A percentile compares a stretch with the other conserved stretches of the same genome.
Conservation (phyloP, 2,113 vertebrate genomes). For the Sminthopsis crassicaudata region DNA sequence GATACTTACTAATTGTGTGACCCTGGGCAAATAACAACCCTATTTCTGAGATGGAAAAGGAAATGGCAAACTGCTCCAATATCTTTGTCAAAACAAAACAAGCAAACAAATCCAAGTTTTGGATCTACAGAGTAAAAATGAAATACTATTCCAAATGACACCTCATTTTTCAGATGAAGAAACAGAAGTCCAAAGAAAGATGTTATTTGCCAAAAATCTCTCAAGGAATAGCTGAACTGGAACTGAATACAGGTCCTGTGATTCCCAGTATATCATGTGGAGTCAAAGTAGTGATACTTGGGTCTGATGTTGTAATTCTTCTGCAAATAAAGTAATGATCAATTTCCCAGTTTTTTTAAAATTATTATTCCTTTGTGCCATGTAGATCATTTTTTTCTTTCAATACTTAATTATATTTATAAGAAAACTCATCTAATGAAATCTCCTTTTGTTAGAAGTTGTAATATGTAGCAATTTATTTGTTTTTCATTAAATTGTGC, state of each 20-base stretch:
- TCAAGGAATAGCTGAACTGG: not conserved
- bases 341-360: not conserved
- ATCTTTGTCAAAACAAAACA: no score
- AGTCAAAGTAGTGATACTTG: not conserved
- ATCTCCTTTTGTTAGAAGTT: slow-evolving; percentile 45
- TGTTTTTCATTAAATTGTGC: slow-evolving; percentile 64
- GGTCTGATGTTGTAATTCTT: not conserved
- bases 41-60: no score
- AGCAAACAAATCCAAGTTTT: not conserved
- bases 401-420: slow-evolving; percentile 52
- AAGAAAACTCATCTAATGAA: slow-evolving; percentile 48
- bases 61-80: no score
- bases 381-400: not conserved
- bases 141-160: not conserved
- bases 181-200: not conserved
- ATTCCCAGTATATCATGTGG: not conserved
- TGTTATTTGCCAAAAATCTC: not conserved
- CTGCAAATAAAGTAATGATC: not conserved
- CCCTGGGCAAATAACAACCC: not conserved
- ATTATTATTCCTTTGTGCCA: not conserved
- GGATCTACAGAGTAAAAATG: not conserved
- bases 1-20: not conserved
- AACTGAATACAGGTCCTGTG: not conserved
- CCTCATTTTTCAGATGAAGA: not conserved
- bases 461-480: slow-evolving; percentile 58